Percentiles rank a stretch among this genome's conserved stretches.
Conservation (phyloP, 2,113 vertebrate species). For the Poecile atricapillus region DNA sequence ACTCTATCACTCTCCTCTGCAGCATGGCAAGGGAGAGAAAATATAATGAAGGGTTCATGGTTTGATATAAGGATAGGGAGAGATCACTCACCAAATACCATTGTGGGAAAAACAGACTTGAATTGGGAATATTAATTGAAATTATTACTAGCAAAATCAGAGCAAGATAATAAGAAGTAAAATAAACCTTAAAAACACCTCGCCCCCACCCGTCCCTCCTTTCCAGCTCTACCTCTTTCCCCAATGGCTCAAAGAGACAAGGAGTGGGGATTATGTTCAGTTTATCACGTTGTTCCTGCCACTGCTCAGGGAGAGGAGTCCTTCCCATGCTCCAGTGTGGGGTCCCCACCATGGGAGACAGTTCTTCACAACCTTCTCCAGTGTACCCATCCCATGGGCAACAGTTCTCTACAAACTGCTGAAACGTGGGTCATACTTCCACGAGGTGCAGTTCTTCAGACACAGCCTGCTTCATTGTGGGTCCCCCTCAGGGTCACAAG, state of each 20-base stretch:
- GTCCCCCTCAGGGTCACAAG: not conserved
- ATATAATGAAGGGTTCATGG: not conserved
- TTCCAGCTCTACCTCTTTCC: not conserved
- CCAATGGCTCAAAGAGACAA: not conserved
- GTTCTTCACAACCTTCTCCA: not conserved
- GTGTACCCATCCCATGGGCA: no score
- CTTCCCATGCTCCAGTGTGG: not conserved
- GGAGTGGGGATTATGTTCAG: not conserved
- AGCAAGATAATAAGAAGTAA: not conserved
- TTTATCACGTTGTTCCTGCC: not conserved
- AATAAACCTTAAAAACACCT: not conserved
- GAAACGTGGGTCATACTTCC: not conserved
- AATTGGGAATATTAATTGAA: not conserved
- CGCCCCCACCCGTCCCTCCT: not conserved
- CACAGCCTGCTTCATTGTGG: not conserved
- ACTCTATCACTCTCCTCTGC: not conserved
- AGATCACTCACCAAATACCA: not conserved
- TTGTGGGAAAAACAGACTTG: not conserved
- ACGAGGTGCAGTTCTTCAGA: not conserved
- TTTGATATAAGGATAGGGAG: not conserved
- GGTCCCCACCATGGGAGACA: accelerated
- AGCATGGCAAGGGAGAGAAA: not conserved
- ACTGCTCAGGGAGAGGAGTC: not conserved
- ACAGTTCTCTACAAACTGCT: not conserved
- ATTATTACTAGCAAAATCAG: not conserved